phyloP scores from a whole-genome alignment of 2,888 invertebrate species.

The Drosophila pseudotakahashii region DNA sequence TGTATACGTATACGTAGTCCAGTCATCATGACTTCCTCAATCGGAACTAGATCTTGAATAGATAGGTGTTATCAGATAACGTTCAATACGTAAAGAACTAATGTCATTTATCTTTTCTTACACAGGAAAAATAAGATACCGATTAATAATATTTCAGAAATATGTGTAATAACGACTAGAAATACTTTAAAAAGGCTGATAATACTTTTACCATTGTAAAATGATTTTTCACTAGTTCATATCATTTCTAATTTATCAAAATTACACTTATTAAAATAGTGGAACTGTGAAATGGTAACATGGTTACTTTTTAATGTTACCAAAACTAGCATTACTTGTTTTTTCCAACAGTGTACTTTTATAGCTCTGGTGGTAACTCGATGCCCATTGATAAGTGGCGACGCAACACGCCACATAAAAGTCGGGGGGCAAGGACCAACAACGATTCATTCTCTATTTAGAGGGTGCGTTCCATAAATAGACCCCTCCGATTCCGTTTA shows the following conservation, averaged over 20 bases:
- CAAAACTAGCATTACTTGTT: too few relatives aligned
- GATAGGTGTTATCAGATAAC: constrained; percentile 1
- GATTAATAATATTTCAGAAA: too few relatives aligned
- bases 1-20: too few relatives aligned
- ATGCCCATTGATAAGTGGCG: constrained; percentile 21
- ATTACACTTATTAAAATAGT: too few relatives aligned
- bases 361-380: constrained; percentile 5
- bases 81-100: neutral
- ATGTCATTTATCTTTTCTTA: constrained; percentile 1
- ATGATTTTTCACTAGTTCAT: too few relatives aligned
- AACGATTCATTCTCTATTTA: constrained; percentile 12
- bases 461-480: constrained; percentile 31
- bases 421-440: constrained; percentile 22
- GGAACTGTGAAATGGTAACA: too few relatives aligned
- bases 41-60: constrained; percentile 3
- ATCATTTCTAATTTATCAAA: too few relatives aligned
- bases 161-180: too few relatives aligned
- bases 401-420: neutral
- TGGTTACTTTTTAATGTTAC: neutral
- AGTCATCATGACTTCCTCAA: neutral
- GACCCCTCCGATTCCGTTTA: neutral
- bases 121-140: too few relatives aligned
- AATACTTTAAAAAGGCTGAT: too few relatives aligned
- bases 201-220: too few relatives aligned
- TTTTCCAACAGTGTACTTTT: neutral